Evolutionary conservation across 2,888 invertebrate species (phyloP), one percentile per base, ranked within the genome.

Genomic region (Tridacna gigas): DNA sequence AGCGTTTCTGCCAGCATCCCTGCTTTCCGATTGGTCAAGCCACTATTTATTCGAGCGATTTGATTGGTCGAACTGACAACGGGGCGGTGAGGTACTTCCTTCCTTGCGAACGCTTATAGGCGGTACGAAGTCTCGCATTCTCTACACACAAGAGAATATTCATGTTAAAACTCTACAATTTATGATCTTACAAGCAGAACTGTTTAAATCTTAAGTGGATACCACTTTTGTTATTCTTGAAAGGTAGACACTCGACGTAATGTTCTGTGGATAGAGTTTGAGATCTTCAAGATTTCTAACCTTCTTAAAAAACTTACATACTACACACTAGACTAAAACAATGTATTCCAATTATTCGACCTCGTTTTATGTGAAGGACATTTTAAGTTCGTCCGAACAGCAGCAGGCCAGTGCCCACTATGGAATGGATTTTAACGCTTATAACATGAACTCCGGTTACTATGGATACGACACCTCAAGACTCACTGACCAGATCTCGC

Each of bases 271-370:
- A 81, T 81, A 83, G 73, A 78, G 25, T 71, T 77, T 88, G 83
- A 85, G 85, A 80, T 77, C 77, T 81, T 88, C 82, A 80, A 85
- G 83, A 84, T 80, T 80, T 71, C 78, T 73, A 80, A 79, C 73
- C 88, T 78, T 79, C 79, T 86, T 82, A 81, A 82, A 51, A 71
- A 71, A 71, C 37, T 37, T 37, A 37, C 37, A 37, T 37, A 37
- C 37, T 37, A 37, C 37, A 37, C 37, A 37, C 37, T 37, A 37
- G 37, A 37, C 37, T 37, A 37, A 71, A 80, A 89, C 74, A 73
- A 89, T 89, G 89, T 88, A 89, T 86, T 69, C 83, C 47, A 87
- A 86, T 81, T 85, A 83, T 86, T 85, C 86, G 74, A 89, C 89
- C 45, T 86, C 88, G 48, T 89, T 89, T 81, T 86, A 79, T 76